phyloP scores from a whole-genome alignment of 2,113 vertebrate species.

The Ictidomys tridecemlineatus region DNA sequence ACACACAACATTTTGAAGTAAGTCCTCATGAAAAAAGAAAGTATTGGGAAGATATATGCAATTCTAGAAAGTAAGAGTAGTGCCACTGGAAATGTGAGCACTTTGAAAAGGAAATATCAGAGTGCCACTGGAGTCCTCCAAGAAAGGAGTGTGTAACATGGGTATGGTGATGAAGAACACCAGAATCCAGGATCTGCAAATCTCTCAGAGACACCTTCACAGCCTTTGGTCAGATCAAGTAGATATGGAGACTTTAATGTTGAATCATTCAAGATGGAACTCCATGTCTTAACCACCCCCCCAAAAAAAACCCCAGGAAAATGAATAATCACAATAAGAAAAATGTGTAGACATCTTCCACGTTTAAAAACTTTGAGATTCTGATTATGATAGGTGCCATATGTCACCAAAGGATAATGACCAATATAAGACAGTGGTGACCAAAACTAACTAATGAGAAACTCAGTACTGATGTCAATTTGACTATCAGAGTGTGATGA shows the following conservation, averaged over 20 bases:
- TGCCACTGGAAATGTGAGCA: not conserved
- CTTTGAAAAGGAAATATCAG: not conserved
- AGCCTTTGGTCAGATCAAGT: not conserved
- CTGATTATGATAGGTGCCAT: not conserved
- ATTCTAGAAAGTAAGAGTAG: not conserved
- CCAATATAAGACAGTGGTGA: not conserved
- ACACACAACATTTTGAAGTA: not conserved
- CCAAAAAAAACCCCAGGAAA: not conserved
- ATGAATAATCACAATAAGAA: not conserved
- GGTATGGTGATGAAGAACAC: not conserved
- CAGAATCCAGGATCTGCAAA: not conserved
- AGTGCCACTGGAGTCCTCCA: not conserved
- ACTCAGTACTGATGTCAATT: not conserved
- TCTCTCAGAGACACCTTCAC: not conserved
- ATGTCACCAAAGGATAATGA: not conserved
- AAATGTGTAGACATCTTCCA: not conserved
- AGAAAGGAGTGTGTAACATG: accelerated
- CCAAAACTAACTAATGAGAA: not conserved
- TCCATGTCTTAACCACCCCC: not conserved
- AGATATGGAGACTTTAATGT: not conserved
- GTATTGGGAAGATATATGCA: not conserved
- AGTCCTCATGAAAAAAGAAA: not conserved
- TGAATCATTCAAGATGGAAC: constrained; percentile 11
- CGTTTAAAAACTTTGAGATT: not conserved
- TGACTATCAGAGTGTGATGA: not conserved